These are phyloP conservation scores for Eufriesea mexicana DNA, from an alignment of 1,140 invertebrate genomes.

Conservation along the genomic window DNA sequence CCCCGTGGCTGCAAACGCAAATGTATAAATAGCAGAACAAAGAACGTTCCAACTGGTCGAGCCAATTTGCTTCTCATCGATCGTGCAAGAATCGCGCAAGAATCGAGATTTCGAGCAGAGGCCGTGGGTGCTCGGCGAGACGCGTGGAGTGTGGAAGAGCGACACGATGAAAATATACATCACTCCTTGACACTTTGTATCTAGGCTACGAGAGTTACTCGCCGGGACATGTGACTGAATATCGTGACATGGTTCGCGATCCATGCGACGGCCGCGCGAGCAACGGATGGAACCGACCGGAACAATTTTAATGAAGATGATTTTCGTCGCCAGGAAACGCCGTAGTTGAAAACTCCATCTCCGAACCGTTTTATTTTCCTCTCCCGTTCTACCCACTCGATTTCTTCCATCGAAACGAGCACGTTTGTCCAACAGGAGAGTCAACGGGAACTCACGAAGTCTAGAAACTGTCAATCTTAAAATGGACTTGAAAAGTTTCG, in stretches of 20 bases:
- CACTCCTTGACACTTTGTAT: conserved; percentile 50
- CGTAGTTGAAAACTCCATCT: conserved; percentile 44
- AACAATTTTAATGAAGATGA: conserved; percentile 72
- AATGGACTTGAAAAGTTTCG: no score
- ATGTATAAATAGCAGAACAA: background rate
- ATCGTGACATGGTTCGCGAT: conserved; percentile 73
- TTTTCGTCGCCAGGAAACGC: conserved; percentile 66
- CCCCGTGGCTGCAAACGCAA: background rate
- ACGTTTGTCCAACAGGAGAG: background rate
- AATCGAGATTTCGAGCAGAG: background rate
- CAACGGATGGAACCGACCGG: conserved; percentile 75
- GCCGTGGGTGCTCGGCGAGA: background rate
- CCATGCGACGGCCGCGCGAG: conserved; percentile 75
- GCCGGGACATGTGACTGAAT: conserved; percentile 38
- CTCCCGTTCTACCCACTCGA: background rate
- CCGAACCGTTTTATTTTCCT: conserved; percentile 8
- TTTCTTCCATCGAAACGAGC: no score
- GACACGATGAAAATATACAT: conserved; percentile 27
- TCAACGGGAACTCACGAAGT: no score
- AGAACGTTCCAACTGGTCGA: background rate
- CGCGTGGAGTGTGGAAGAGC: background rate
- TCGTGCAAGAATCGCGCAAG: background rate
- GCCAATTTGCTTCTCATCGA: background rate
- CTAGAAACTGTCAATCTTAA: no score
- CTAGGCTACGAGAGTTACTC: conserved; percentile 70